Conservation (phyloP, 2,797 vertebrate genomes). For the Menidia menidia region DNA sequence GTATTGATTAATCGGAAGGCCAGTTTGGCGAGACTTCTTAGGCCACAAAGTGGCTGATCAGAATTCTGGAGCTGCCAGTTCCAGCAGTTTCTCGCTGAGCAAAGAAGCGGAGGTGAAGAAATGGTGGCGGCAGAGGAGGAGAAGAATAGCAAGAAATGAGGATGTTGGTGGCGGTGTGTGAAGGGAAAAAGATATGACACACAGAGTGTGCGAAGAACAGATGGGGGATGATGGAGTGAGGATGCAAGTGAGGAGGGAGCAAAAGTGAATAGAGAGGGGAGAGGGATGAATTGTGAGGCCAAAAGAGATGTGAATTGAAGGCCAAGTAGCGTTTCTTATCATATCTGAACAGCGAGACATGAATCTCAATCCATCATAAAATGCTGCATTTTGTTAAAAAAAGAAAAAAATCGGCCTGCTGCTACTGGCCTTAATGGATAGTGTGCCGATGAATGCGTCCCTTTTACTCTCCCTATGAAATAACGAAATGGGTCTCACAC, state of each 20-base stretch:
- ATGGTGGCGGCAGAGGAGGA: conserved; percentile 32
- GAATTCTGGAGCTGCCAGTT: conserved; percentile 75
- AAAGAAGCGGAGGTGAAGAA: conserved; percentile 49
- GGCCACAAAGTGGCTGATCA: conserved; percentile 82
- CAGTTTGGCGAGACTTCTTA: conserved; percentile 72
- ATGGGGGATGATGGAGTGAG: conserved; percentile 61
- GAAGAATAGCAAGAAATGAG: conserved; percentile 52
- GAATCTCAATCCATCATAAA: conserved; percentile 77
- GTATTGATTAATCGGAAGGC: conserved; percentile 81
- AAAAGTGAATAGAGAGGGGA: conserved; percentile 35
- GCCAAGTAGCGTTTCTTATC: conserved; percentile 68
- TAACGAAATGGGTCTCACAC: conserved; percentile 49
- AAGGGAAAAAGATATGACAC: conserved; percentile 53
- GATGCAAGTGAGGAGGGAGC: conserved; percentile 55
- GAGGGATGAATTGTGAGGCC: conserved; percentile 52
- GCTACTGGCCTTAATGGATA: conserved; percentile 59
- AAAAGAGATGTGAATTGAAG: conserved; percentile 70
- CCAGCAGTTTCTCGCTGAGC: conserved; percentile 59
- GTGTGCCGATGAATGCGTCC: conserved; percentile 54
- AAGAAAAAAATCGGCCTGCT: conserved; percentile 48
- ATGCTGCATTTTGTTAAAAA: conserved; percentile 60
- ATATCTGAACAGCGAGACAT: conserved; percentile 68
- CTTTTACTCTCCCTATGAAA: conserved; percentile 56
- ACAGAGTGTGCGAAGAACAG: conserved; percentile 55
- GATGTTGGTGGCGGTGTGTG: conserved; percentile 14